phyloP scores from a whole-genome alignment of 1,140 invertebrate species.

The Goniozus legneri region DNA sequence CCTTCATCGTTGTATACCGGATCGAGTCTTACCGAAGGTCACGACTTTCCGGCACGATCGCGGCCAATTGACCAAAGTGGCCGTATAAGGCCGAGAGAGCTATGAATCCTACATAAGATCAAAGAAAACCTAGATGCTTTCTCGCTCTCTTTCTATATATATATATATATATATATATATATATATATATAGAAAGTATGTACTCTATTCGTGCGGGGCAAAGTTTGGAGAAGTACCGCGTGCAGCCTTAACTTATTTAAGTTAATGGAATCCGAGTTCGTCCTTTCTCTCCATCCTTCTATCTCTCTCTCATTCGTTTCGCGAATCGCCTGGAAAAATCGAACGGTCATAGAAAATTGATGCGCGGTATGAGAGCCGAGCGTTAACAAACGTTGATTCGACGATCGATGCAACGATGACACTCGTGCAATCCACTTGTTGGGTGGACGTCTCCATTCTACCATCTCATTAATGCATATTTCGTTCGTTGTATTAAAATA shows the following conservation, averaged over 20 bases:
- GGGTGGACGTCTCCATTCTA: too few relatives aligned
- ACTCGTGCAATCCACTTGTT: too few relatives aligned
- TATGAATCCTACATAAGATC: constrained; percentile 2
- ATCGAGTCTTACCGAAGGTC: background rate
- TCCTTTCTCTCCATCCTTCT: background rate
- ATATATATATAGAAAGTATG: too few relatives aligned
- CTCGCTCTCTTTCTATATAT: background rate
- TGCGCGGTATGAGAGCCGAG: background rate
- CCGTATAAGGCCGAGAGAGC: background rate
- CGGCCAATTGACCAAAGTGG: background rate
- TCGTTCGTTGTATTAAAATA: too few relatives aligned
- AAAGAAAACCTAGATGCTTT: background rate
- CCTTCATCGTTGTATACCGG: background rate
- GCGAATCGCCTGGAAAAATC: background rate
- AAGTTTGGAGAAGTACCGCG: background rate
- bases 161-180: too few relatives aligned
- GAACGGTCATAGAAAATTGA: background rate
- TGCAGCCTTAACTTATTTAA: constrained; percentile 1
- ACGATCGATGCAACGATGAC: too few relatives aligned
- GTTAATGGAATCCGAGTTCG: constrained; percentile 2
- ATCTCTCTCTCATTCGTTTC: background rate
- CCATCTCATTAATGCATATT: too few relatives aligned
- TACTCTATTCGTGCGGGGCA: background rate
- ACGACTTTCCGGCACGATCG: background rate
- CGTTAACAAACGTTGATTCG: constrained; percentile 4